Conservation (phyloP, 2,888 invertebrate genomes). For the Spialia ferax region DNA sequence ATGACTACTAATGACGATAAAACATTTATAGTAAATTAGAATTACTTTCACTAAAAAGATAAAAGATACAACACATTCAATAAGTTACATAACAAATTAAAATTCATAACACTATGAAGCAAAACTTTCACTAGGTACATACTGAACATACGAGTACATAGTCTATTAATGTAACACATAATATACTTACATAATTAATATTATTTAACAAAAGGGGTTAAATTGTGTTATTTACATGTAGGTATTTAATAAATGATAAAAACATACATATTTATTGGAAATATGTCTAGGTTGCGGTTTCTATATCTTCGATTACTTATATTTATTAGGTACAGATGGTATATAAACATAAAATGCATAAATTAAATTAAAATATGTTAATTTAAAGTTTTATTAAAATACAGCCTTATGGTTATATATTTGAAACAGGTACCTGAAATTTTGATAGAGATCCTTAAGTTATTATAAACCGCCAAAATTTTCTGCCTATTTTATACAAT, state of each 20-base stretch:
- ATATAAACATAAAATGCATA: slow-evolving; percentile 21
- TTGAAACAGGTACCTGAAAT: slow-evolving; percentile 39
- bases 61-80: background rate
- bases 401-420: slow-evolving; percentile 37
- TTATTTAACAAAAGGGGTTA: slow-evolving; percentile 36
- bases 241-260: slow-evolving; percentile 18
- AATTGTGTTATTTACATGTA: slow-evolving; percentile 32
- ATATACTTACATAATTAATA: background rate
- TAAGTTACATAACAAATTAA: slow-evolving; percentile 34
- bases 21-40: slow-evolving; percentile 20
- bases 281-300: slow-evolving; percentile 32
- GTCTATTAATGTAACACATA: background rate
- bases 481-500: slow-evolving; percentile 34
- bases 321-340: slow-evolving; percentile 26
- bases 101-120: slow-evolving; percentile 26
- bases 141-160: slow-evolving; percentile 16
- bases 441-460: slow-evolving; percentile 31
- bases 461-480: slow-evolving; percentile 25
- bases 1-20: slow-evolving; percentile 45
- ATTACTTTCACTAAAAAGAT: slow-evolving; percentile 28
- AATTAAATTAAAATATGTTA: slow-evolving; percentile 8
- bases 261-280: slow-evolving; percentile 39
- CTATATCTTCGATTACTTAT: slow-evolving; percentile 26
- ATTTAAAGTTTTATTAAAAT: slow-evolving; percentile 26
- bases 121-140: background rate